Conservation (phyloP, 2,113 vertebrate genomes). For the Arothron firmamentum region DNA sequence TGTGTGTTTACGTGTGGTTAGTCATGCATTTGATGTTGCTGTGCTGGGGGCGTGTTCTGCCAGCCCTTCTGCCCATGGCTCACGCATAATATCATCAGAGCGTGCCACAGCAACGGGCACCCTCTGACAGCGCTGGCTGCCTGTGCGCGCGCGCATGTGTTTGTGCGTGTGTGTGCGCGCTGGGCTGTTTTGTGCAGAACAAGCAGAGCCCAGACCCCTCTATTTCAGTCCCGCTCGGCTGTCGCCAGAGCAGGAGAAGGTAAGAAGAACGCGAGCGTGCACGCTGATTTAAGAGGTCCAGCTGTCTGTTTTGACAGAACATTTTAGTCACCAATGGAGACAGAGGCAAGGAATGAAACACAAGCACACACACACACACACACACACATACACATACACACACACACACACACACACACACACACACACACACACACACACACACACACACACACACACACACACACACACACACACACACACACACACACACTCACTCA, state of each 20-base stretch:
- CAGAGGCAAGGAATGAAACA: constrained; percentile 19
- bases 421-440: no score
- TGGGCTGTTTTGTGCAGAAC: constrained; percentile 40
- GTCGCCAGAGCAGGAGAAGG: constrained; percentile 77
- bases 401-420: no score
- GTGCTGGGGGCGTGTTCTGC: constrained; percentile 60
- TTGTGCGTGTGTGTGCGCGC: constrained; percentile 3
- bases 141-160: background rate
- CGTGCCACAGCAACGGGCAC: constrained; percentile 50
- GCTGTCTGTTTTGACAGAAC: constrained; percentile 81
- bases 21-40: constrained; percentile 46
- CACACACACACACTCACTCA: no score
- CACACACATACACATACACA: no score
- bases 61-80: constrained; percentile 59
- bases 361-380: background rate
- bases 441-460: no score
- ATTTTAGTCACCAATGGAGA: constrained; percentile 53
- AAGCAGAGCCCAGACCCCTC: constrained; percentile 56
- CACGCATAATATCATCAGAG: constrained; percentile 60
- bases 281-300: constrained; percentile 78
- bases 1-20: constrained; percentile 40
- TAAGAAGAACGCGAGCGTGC: constrained; percentile 57
- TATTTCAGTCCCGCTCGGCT: constrained; percentile 76
- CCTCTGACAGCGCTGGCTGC: constrained; percentile 28
- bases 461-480: no score